Evolutionary conservation across 1,140 invertebrate genomes (phyloP), one percentile per base, ranked within the genome.

Genomic region (Nomia melanderi): DNA sequence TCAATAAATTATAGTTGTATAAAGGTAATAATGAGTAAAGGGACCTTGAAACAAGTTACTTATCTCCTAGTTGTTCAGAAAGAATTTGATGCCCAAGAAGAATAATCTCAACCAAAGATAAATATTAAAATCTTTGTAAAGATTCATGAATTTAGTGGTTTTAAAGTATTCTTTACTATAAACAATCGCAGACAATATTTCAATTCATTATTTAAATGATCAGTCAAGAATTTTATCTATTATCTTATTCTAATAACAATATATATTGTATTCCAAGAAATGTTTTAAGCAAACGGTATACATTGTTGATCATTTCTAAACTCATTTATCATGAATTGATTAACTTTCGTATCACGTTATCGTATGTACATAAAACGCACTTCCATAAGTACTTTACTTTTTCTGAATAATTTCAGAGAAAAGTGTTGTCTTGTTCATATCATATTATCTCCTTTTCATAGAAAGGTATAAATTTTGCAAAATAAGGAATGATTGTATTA

Each of bases 171-270:
- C 83, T 79, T 66, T 86, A 86, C 86, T 91, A 90, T 91, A 86
- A 88, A 90, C 88, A 88, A 90, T 90, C 88, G 90, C 84, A 88
- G 87, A 90, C 89, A 91, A 81, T 88, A 9, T 88, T 89, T 71
- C 87, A 89, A 83, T 88, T 83, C 59, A 88, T 90, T 82, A 76
- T 85, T 89, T 86, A 87, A 89, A 87, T 87, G 88, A 90, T 90
- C 83, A 83, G 87, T 90, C 85, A 78, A 80, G 87, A 89, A 89
- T 90, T 87, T 81, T 82, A 87, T 73, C 76, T 79, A 87, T 84
- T 86, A 83, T 86, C 76, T 87, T 90, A 89, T 78, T 82, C 90
- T 91, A 90, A 82, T 90, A 85, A 88, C 87, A 88, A 88, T 87
- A 91, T 86, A 89, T 82, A 81, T 85, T 90, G 88, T 86, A 85